Conservation (phyloP, 2,888 invertebrate genomes). For the Cacoxenus indagator region DNA sequence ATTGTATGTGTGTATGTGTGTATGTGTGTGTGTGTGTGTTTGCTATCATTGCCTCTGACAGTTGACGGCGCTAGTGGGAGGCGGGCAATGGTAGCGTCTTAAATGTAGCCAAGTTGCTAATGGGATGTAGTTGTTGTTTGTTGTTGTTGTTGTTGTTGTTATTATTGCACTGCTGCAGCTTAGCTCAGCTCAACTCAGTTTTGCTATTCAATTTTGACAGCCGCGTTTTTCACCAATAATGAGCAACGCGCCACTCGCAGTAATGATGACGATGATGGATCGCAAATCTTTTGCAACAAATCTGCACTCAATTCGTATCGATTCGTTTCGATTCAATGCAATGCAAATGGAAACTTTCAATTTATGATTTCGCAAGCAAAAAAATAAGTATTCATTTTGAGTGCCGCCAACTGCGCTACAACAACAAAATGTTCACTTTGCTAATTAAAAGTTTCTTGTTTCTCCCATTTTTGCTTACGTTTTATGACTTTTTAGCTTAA, state of each 20-base stretch:
- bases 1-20: slow-evolving; percentile 49
- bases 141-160: slow-evolving; percentile 16
- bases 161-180: slow-evolving; percentile 28
- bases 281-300: not conserved
- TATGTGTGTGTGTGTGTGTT: too few relatives aligned
- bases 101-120: slow-evolving; percentile 40
- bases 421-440: too few relatives aligned
- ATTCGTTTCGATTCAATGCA: too few relatives aligned
- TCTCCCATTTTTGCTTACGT: too few relatives aligned
- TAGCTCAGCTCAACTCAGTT: slow-evolving; percentile 23
- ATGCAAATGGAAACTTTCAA: not conserved
- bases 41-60: not conserved
- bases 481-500: too few relatives aligned
- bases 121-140: slow-evolving; percentile 35
- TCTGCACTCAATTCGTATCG: not conserved
- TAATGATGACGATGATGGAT: not conserved
- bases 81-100: not conserved
- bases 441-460: too few relatives aligned
- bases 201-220: slow-evolving; percentile 63
- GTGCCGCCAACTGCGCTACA: not conserved
- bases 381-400: not conserved
- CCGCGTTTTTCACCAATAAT: slow-evolving; percentile 56
- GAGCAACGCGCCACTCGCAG: slow-evolving; percentile 30
- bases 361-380: not conserved
- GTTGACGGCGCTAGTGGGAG: slow-evolving; percentile 25